Conservation (phyloP, 2,888 invertebrate species). For the Hirtodrosophila confusa region DNA sequence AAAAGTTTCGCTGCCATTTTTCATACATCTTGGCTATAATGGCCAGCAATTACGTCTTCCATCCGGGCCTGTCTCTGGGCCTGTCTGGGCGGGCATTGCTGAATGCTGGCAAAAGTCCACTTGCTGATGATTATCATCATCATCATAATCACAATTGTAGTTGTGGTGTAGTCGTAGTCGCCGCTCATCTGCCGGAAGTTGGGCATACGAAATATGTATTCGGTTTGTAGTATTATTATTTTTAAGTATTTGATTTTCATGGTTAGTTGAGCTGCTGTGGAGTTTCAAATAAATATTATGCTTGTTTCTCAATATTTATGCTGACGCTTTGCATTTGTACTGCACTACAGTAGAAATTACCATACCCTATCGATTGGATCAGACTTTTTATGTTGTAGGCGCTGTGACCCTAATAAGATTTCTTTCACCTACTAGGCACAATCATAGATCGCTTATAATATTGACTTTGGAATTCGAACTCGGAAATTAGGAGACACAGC, state of each 20-base stretch:
- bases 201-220: conserved; percentile 41
- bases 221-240: conserved; percentile 24
- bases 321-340: too few relatives aligned
- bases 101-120: conserved; percentile 19
- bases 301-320: too few relatives aligned
- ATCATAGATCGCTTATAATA: too few relatives aligned
- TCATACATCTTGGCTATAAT: conserved; percentile 53
- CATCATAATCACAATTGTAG: conserved; percentile 24
- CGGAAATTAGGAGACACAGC: too few relatives aligned
- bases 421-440: too few relatives aligned
- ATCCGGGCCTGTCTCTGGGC: conserved; percentile 28
- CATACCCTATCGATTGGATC: too few relatives aligned
- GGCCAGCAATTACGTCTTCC: conserved; percentile 54
- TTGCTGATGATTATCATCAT: conserved; percentile 32
- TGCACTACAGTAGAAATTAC: too few relatives aligned
- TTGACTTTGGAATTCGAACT: too few relatives aligned
- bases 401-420: too few relatives aligned
- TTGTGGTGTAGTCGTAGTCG: conserved; percentile 29
- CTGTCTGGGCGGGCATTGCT: conserved; percentile 2
- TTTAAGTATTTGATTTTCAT: conserved; percentile 67
- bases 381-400: too few relatives aligned
- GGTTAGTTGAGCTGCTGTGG: conserved; percentile 50
- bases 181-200: conserved; percentile 59
- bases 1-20: conserved; percentile 43
- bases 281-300: not conserved